Percentiles rank a stretch among this genome's conserved stretches.
phyloP scores from a whole-genome alignment of 2,797 vertebrate genomes.

The Clarias fuscus region DNA sequence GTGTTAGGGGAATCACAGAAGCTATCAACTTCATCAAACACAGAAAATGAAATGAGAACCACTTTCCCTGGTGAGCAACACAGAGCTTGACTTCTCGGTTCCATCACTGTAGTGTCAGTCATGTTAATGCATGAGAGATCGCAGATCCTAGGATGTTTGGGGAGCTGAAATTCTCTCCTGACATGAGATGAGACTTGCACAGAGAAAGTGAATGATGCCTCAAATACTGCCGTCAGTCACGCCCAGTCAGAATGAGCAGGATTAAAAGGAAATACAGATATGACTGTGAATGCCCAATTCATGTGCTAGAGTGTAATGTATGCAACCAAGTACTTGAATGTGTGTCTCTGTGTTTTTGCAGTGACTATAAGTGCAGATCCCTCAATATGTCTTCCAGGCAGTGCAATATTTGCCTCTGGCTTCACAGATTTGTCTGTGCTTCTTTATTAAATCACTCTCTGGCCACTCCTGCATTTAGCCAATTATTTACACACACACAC shows the following conservation, averaged over 20 bases:
- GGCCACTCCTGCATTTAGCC: slow-evolving; percentile 55
- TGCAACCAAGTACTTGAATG: background rate
- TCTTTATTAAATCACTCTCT: slow-evolving; percentile 67
- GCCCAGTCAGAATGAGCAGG: background rate
- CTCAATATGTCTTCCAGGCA: slow-evolving; percentile 37
- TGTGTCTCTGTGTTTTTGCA: background rate
- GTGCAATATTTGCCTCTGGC: slow-evolving; percentile 55
- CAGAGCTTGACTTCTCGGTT: slow-evolving; percentile 9
- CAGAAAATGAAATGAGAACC: background rate
- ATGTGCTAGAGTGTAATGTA: background rate
- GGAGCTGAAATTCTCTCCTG: slow-evolving; percentile 34
- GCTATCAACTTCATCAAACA: background rate
- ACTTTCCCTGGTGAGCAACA: background rate
- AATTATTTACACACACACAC: slow-evolving; percentile 57
- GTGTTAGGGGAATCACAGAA: background rate
- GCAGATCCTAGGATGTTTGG: slow-evolving; percentile 25
- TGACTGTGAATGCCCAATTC: background rate
- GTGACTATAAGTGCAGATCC: slow-evolving; percentile 15
- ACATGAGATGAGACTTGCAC: slow-evolving; percentile 21
- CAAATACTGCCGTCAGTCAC: background rate
- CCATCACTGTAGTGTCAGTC: slow-evolving; percentile 22
- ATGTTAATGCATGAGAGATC: slow-evolving; percentile 17
- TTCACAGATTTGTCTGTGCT: slow-evolving; percentile 57
- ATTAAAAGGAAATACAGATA: background rate
- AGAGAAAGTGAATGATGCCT: slow-evolving; percentile 30